Evolutionary conservation across 2,888 invertebrate species (phyloP), one percentile per base, ranked within the genome.

Genomic region (Stenodema calcarata): DNA sequence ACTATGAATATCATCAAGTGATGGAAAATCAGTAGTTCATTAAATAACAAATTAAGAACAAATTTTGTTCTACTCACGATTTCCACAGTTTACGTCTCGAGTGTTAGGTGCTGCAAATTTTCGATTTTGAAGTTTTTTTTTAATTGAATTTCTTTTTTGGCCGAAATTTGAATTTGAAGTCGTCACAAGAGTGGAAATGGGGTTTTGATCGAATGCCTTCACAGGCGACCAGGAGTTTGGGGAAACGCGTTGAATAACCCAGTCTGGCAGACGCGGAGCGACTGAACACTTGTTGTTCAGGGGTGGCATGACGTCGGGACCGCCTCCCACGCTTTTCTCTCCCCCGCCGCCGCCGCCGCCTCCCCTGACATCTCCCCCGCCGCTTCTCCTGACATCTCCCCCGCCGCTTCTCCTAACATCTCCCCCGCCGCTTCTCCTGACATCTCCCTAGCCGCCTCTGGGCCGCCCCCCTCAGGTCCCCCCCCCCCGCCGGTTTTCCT

Each of bases 201-300:
- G 23, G 23, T 23, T 23, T 23, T 6, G 23, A 23, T 62, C 62
- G 62, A 62, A 9, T 23, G 23, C 11, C 62, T 23, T 23, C 62
- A 3, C 23, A 9, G 23, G 73, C 35, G n/a, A 14, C 16, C 1
- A 14, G 41, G 73, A n/a, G 73, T 18, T 27, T 35, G 11, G 54
- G 73, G 73, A 73, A 73, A 16, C 35, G 35, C 35, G 16, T 28
- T n/a, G 27, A 16, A 73, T 27, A 78, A 42, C 35, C 54, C 80
- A 50, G 54, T 30, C 54, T 44, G 54, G 80, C 28, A 18, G 80
- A 35, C 80, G 80, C 80, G 50, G 54, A 54, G 50, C 50, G 50
- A 80, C 80, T 80, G 80, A 80, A 80, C 80, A 80, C 80, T 80
- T 80, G 80, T 80, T 80, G 80, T 80, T 80, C 80, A 23, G 80